Evolutionary conservation across 2,113 vertebrate species (phyloP).

Genomic region (Sakesphorus luctuosus): DNA sequence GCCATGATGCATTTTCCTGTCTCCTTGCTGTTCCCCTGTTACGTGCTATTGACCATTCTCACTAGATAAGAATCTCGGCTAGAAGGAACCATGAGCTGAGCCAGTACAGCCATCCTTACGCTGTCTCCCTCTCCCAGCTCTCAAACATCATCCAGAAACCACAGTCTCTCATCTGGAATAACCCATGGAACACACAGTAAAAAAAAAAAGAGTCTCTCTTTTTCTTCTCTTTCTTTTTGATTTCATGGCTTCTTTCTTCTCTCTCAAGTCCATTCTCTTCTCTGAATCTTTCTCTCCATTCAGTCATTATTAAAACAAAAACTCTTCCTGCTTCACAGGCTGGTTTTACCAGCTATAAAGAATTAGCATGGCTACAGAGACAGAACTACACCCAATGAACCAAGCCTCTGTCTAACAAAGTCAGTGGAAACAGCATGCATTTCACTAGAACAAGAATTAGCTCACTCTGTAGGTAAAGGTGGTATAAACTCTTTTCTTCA

Average conservation of each 20-base stretch:
- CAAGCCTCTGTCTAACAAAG: not conserved
- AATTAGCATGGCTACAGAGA: not conserved
- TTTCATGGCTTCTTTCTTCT: not conserved
- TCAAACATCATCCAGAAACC: not conserved
- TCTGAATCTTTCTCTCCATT: not conserved
- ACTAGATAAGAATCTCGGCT: not conserved
- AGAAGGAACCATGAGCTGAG: not conserved
- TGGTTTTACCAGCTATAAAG: not conserved
- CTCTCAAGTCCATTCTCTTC: not conserved
- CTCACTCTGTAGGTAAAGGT: not conserved
- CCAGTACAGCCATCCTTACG: not conserved
- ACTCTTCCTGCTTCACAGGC: not conserved
- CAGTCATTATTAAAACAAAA: not conserved
- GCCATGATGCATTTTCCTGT: not conserved
- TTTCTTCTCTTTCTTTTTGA: not conserved
- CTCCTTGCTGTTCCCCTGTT: not conserved
- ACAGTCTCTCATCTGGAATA: not conserved
- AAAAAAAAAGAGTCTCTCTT: fast-evolving
- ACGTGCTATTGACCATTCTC: not conserved
- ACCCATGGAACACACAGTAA: not conserved
- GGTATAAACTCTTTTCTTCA: not conserved
- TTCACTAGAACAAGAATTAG: not conserved
- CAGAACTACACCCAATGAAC: not conserved
- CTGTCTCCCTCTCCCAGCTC: not conserved
- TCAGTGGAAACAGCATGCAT: not conserved